Conservation (phyloP, 2,888 invertebrate genomes). For the Acrocyrtus sp. region DNA sequence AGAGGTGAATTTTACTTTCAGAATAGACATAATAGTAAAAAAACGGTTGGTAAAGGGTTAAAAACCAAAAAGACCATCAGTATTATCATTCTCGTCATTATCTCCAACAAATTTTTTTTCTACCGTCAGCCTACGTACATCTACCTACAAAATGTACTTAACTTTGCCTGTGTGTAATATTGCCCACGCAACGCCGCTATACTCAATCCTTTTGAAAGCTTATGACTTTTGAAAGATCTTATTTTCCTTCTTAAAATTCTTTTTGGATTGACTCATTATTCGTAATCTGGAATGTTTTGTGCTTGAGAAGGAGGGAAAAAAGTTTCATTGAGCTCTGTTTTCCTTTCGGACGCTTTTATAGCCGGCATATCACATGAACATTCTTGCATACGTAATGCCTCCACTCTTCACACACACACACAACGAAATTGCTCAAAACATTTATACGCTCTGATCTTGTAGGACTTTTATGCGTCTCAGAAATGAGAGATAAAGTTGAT, state of each 20-base stretch:
- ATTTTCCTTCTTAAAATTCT: constrained; percentile 27
- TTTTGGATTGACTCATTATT: constrained; percentile 50
- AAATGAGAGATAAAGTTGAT: too few species aligned
- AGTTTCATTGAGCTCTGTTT: too few species aligned
- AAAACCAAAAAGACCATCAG: constrained; percentile 17
- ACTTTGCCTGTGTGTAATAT: too few species aligned
- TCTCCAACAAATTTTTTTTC: neutral
- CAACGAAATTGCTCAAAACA: neutral
- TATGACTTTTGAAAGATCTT: too few species aligned
- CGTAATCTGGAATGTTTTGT: constrained; percentile 42
- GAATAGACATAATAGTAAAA: constrained; percentile 15
- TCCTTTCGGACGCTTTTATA: too few species aligned
- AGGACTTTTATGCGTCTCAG: too few species aligned
- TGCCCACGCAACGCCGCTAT: constrained; percentile 3
- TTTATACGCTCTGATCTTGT: too few species aligned
- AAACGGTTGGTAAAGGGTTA: constrained; percentile 9
- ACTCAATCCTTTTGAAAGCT: neutral
- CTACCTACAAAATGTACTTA: too few species aligned
- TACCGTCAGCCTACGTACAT: constrained; percentile 23
- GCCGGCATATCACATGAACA: neutral
- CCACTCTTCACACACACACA: neutral
- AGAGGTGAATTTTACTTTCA: constrained; percentile 11
- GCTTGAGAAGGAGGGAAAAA: neutral
- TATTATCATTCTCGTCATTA: constrained; percentile 1
- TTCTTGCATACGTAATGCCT: neutral